A percentile compares a stretch with the other conserved stretches of the same genome.
Evolutionary conservation across 2,113 vertebrate genomes (phyloP).

Genomic region (Oryzias celebensis): DNA sequence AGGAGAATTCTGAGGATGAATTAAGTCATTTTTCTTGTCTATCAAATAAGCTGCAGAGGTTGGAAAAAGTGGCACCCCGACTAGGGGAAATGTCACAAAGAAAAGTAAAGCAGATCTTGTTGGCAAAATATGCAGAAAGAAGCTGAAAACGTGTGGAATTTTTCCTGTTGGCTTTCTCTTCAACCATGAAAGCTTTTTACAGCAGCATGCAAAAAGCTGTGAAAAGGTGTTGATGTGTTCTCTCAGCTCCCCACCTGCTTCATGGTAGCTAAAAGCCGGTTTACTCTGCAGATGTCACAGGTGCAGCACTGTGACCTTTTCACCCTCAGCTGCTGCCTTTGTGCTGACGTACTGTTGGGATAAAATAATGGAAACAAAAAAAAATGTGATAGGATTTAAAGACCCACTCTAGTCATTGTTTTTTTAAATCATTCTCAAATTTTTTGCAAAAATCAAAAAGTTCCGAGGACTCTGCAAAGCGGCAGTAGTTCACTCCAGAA

Average conservation of each 20-base stretch:
- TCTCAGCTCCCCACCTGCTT: slow-evolving; percentile 20
- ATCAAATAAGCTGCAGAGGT: background rate
- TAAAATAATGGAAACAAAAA: slow-evolving; percentile 28
- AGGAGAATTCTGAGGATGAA: slow-evolving; percentile 9
- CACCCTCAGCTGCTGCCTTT: slow-evolving; percentile 26
- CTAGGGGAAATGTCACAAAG: background rate
- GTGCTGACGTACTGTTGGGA: slow-evolving; percentile 23
- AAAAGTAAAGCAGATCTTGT: background rate
- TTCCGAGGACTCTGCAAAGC: too few relatives aligned
- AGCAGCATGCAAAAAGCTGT: background rate
- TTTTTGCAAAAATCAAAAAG: too few relatives aligned
- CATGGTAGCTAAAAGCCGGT: slow-evolving; percentile 31
- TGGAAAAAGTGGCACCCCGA: background rate
- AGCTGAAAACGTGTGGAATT: background rate
- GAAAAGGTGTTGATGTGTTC: background rate
- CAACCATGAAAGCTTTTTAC: background rate
- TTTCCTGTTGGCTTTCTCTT: background rate
- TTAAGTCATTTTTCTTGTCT: background rate
- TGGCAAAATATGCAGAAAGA: background rate
- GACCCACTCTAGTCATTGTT: too few relatives aligned
- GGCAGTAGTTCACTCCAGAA: too few relatives aligned
- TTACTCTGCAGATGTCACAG: slow-evolving; percentile 25
- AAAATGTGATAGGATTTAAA: slow-evolving; percentile 24
- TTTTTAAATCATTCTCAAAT: too few relatives aligned
- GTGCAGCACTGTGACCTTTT: slow-evolving; percentile 37